Evolutionary conservation across 1,140 invertebrate species (phyloP), one percentile per base, ranked within the genome.

Genomic region (Saxidomus purpurata): DNA sequence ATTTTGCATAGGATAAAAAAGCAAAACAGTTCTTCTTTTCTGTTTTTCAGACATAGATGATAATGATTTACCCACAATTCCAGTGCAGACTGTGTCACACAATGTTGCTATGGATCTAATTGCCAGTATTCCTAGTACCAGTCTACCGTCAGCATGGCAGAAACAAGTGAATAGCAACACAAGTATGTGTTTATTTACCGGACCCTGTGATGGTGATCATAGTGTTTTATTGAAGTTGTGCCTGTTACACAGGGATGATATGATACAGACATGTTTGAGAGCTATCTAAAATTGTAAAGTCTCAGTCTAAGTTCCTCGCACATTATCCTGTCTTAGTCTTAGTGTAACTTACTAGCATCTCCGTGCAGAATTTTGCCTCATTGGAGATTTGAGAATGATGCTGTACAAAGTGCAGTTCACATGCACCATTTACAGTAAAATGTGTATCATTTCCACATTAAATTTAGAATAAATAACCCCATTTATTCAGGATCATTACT

Each of bases 41-140:
- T 71, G 3, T 38, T 1, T 71, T 71, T 34, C 49, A 79, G 76
- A 79, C 11, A 22, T 31, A 11, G 25, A 79, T 22, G 13, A 28
- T 36, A 28, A 52, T 79, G 76, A 19, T 55, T 36, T 55, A 52
- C 47, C 47, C n/a, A 36, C 47, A 36, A 79, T 79, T 36, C 76
- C 76, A 79, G 47, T 79, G 6, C 76, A 79, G 76, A 79, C 76
- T 79, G 76, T 79, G 31, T 79, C 76, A 15, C 28, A 55, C 28
- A 55, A 55, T 55, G 31, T 79, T 36, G 76, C 76, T 55, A 79
- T 59, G 49, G 28, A 49, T 49, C 25, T 79, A 1, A 36, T 71
- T 9, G 67, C 22, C 3, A 40, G 67, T 36, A 71, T 71, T 38
- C 34, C 67, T 38, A 28, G 17, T 38, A 19, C 34, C 34, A 71